Conservation (phyloP, 1,140 invertebrate species). For the Periplaneta americana region DNA sequence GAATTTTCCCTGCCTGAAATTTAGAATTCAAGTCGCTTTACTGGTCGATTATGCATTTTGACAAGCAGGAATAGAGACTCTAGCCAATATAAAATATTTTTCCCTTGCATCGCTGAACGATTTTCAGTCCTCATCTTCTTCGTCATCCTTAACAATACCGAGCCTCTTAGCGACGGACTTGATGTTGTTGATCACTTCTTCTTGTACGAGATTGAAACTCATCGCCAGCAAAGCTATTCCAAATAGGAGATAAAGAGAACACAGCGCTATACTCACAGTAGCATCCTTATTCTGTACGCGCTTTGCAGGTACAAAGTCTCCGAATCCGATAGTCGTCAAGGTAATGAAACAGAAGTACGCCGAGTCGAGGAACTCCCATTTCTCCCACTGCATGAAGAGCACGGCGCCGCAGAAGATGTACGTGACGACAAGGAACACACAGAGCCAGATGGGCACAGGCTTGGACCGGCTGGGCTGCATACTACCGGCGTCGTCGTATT, state of each 20-base stretch:
- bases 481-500: conserved; percentile 26
- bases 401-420: conserved; percentile 85
- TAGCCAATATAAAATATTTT: too few species aligned
- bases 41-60: too few species aligned
- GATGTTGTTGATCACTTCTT: conserved; percentile 83
- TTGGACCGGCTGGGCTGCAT: conserved; percentile 40
- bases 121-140: conserved; percentile 42
- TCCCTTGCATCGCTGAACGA: too few species aligned
- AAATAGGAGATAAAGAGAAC: conserved; percentile 88
- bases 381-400: conserved; percentile 79
- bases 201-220: conserved; percentile 97
- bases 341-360: conserved; percentile 97
- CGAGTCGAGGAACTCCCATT: conserved; percentile 83
- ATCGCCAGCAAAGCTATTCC: conserved; percentile 96
- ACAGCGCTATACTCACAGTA: conserved; percentile 80
- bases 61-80: too few species aligned
- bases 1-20: too few species aligned
- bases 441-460: conserved; percentile 87
- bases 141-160: conserved; percentile 78
- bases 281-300: conserved; percentile 53
- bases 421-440: conserved; percentile 79
- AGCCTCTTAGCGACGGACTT: conserved; percentile 74
- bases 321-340: conserved; percentile 89
- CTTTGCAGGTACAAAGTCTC: conserved; percentile 88
- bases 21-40: too few species aligned